Conservation (phyloP, 2,113 vertebrate genomes). For the Carassius carassius region DNA sequence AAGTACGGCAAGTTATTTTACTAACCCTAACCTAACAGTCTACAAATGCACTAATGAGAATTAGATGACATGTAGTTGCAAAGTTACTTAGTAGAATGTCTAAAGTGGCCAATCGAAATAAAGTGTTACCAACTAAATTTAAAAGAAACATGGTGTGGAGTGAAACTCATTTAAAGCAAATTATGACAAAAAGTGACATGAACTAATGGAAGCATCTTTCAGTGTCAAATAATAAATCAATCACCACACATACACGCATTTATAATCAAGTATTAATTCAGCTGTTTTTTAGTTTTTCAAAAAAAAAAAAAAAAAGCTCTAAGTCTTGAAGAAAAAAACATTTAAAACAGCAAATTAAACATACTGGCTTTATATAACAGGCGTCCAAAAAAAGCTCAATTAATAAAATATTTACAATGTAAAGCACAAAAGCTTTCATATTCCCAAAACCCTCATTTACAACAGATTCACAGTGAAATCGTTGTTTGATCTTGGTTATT, state of each 20-base stretch:
- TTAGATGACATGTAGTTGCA: too few species aligned
- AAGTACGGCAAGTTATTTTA: too few species aligned
- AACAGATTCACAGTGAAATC: constrained; percentile 28
- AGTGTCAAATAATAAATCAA: background rate
- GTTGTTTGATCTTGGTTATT: background rate
- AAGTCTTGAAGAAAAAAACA: background rate
- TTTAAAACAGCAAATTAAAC: constrained; percentile 8
- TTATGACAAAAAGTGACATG: too few species aligned
- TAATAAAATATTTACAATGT: constrained; percentile 34
- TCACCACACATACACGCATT: constrained; percentile 7
- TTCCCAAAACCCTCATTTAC: constrained; percentile 12
- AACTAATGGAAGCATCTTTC: background rate
- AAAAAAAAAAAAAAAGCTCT: background rate
- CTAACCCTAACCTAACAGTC: too few species aligned
- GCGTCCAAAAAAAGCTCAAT: constrained; percentile 18
- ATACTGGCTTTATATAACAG: constrained; percentile 17
- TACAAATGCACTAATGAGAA: too few species aligned
- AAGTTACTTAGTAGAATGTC: too few species aligned
- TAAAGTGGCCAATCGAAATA: too few species aligned
- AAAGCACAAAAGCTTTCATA: constrained; percentile 5
- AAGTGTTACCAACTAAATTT: background rate
- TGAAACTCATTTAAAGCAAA: background rate
- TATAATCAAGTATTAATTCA: background rate
- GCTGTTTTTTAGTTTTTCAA: background rate
- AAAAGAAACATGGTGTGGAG: background rate